Base-by-base conservation (phyloP, 2,113 vertebrate species). In the Coracopsis vasa region DNA sequence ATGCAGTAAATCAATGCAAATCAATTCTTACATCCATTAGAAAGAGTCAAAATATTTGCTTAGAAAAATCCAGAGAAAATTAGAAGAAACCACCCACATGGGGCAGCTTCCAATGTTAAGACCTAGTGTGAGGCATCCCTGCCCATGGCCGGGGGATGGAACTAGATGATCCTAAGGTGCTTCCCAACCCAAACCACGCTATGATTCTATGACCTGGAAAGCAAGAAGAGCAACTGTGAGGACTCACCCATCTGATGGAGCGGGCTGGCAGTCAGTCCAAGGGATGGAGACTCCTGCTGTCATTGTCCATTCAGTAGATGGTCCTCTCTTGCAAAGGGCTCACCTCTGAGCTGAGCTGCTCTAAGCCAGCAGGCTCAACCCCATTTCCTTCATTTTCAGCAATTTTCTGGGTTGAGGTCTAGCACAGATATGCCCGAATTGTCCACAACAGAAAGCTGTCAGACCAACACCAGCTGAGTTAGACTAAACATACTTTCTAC, bases 261-360 rank as follows among this genome's bases (percentile, higher is more conserved):
- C 0, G 0, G 28, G 51, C 0, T 11, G 66, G 13, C 20, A 50
- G n/a, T 33, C 23, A 41, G 17, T 64, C 19, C 44, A 16, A 53
- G 25, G 80, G 39, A 54, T n/a, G 16, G 61, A 58, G 42, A 27
- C 2, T 53, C 31, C 50, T n/a, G 67, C 39, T 83, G 31, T 45
- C 82, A 42, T 19, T 53, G 27, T n/a, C 20, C 27, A 3, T 61
- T 86, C 27, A 44, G 41, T 7, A 67, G 21, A 35, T 18, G 27
- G 15, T 35, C 33, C 8, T 41, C 29, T 35, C 42, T 9, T 42
- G 33, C 72, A 37, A 35, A 77, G 7, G 33, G 17, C 5, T 81
- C 21, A 33, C n/a, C 45, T 71, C 69, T 42, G 33, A 0, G 0
- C 14, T 61, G 44, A 62, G 54, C 66, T 62, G 47, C 53, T 51